Evolutionary conservation across 2,113 vertebrate genomes (phyloP), one percentile per base, ranked within the genome.

Genomic region (Sphaerodactylus townsendi): DNA sequence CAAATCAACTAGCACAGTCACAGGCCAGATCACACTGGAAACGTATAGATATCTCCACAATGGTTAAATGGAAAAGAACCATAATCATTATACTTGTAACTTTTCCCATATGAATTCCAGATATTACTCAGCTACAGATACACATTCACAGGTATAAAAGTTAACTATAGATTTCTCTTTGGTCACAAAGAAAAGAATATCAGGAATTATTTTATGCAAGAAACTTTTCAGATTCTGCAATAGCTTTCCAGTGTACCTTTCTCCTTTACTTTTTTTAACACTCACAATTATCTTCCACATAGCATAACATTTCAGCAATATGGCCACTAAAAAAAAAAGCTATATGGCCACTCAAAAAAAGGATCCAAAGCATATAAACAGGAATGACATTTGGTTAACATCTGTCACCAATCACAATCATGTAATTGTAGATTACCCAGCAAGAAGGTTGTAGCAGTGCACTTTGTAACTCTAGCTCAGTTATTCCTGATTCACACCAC

Each of bases 271-370:
- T 85, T 46, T 33, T 39, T n/a, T 5, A 46, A n/a, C 66, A 25
- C 53, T 1, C 0, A 39, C 62, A 78, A 2, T 15, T 68, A 50
- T 2, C 4, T 7, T 1, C 65, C 30, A 39, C 78, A 30, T 48
- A 74, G 15, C 30, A 14, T 48, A 14, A 17, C 28, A 4, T 81
- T 53, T 46, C 53, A 69, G 82, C 39, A 4, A 23, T 11, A 13
- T 46, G 11, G 14, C n/a, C 64, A 66, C 0, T 0, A n/a, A 50
- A 6, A 62, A 81, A 83, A 62, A 50, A n/a, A n/a, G 82, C 39
- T 13, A 23, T 11, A 13, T 46, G 11, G 14, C n/a, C 64, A 66
- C 0, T 0, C 35, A 50, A 6, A 62, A 81, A 83, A 62, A 50
- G 48, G 46, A 86, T 65, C 30, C 21, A 53, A n/a, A 68, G 30